Conservation (phyloP, 2,797 vertebrate genomes). For the Schizopygopsis malacanthus region DNA sequence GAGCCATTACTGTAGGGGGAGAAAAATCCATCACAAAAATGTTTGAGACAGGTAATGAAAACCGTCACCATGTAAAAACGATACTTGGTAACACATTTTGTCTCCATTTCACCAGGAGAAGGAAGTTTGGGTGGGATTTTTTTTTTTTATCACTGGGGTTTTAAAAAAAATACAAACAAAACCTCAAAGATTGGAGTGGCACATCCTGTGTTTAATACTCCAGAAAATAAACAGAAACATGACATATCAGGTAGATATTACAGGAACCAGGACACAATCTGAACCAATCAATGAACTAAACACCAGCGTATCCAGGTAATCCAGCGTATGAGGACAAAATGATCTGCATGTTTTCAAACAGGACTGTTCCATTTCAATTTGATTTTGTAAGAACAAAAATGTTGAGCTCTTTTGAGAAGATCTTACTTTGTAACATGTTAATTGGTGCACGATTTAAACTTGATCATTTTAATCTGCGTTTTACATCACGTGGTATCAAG, state of each 20-base stretch:
- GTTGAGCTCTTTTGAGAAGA: neutral
- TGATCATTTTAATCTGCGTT: neutral
- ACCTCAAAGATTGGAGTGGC: neutral
- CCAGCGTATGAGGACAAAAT: neutral
- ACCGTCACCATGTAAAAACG: neutral
- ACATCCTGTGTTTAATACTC: neutral
- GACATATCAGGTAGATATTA: conserved; percentile 2
- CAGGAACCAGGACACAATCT: conserved; percentile 13
- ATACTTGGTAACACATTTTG: neutral
- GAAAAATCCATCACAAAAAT: conserved; percentile 21
- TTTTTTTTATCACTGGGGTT: neutral
- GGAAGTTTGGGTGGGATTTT: neutral
- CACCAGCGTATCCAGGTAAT: neutral
- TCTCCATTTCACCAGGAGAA: neutral
- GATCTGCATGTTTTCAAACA: neutral
- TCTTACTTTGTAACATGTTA: neutral
- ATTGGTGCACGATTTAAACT: too few species aligned
- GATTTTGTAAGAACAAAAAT: neutral
- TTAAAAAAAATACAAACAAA: conserved; percentile 7
- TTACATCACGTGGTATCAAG: neutral
- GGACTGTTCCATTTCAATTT: neutral
- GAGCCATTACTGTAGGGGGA: conserved; percentile 16
- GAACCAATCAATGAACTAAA: neutral
- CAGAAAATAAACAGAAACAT: neutral
- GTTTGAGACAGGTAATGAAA: conserved; percentile 11